A percentile compares a stretch with the other conserved stretches of the same genome.
Conservation (phyloP, 2,797 vertebrate species). For the Sebastes hubbsi region DNA sequence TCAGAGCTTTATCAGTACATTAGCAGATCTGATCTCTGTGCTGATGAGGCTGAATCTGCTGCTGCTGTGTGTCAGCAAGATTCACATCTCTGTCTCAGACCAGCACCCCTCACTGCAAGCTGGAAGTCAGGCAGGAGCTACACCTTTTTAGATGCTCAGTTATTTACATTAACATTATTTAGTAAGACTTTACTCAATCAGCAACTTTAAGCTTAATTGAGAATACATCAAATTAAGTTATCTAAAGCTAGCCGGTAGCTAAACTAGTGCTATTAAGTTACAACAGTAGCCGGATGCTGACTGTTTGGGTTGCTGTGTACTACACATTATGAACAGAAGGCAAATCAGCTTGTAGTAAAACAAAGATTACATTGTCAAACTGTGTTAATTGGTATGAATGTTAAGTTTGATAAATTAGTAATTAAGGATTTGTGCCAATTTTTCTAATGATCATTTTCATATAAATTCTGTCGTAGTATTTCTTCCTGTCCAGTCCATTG, state of each 20-base stretch:
- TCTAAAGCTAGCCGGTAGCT: neutral
- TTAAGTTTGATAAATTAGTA: neutral
- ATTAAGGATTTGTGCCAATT: neutral
- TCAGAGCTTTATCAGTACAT: conserved; percentile 22
- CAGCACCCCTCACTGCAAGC: neutral
- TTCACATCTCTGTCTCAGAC: conserved; percentile 12
- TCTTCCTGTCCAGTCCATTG: neutral
- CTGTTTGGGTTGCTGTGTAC: neutral
- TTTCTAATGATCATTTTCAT: neutral
- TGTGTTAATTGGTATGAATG: neutral
- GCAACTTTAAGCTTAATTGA: neutral
- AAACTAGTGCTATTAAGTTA: neutral
- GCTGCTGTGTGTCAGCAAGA: conserved; percentile 34
- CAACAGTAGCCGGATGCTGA: neutral
- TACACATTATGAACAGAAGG: neutral
- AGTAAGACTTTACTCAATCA: neutral
- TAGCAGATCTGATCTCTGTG: conserved; percentile 46
- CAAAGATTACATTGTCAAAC: neutral
- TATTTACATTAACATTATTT: neutral
- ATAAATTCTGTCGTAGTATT: neutral
- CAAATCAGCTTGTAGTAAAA: neutral
- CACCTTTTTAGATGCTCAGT: neutral
- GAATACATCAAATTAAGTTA: neutral
- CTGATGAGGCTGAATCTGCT: conserved; percentile 41
- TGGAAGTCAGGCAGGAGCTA: no score